Base-by-base conservation (phyloP, 2,888 invertebrate genomes). In the Drosophila macrospina region DNA sequence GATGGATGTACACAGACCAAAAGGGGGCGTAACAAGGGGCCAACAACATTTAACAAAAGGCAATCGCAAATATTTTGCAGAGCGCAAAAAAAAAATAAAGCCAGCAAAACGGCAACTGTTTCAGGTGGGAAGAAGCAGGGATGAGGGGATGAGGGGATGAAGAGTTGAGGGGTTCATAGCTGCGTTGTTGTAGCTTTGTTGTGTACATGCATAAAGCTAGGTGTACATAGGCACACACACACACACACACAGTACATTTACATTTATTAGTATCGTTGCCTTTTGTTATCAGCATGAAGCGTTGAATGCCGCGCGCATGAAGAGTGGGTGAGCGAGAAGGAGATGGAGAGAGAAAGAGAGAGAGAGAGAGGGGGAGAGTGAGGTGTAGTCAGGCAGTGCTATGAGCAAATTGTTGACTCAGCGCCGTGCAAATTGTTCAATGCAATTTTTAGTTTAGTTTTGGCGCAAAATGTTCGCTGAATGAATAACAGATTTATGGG, bases 321-420 rank as follows among this genome's bases (percentile, higher is more conserved):
- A 20, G 32, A 30, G 16, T 11, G n/a, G 42, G 32, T 32, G 7
- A 6, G 13, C 24, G n/a, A 3, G 41, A n/a, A n/a, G n/a, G n/a
- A n/a, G n/a, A n/a, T n/a, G 11, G 26, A 24, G 41, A 11, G 20
- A 1, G 15, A 28, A 1, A 32, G 4, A 26, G 13, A 8, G 15
- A 20, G 10, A 51, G 24, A 37, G 39, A 6, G 3, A 1, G 8
- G 16, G 45, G 24, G 1, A 11, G 41, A 8, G 0, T 13, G 39
- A 34, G 44, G 20, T 13, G 34, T 8, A 39, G 15, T 36, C 28
- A 13, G 30, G 28, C 10, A 57, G 28, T 42, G 47, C 70, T 34
- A 50, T 71, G 72, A 57, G 30, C 74, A 77, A 86, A 80, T 75
- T 75, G 80, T 80, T 83, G 86, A 88, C 88, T 88, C 86, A 86